Conservation (phyloP, 2,113 vertebrate genomes). For the Steatornis caripensis region DNA sequence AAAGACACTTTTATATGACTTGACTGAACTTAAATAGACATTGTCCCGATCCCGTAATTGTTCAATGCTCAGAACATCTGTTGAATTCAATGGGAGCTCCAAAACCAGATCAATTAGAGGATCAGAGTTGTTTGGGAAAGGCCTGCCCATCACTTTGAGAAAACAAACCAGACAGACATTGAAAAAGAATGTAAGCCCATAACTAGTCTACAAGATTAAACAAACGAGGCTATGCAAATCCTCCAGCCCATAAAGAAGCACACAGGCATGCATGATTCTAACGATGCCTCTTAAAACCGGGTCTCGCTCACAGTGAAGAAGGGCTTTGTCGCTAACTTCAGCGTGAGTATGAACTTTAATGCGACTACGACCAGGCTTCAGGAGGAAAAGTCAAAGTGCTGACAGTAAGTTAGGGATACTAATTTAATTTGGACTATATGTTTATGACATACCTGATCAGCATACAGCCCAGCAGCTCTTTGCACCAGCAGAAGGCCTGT, state of each 20-base stretch:
- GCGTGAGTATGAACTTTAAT: background rate
- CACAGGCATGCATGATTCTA: background rate
- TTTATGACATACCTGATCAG: background rate
- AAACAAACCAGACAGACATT: constrained; percentile 15
- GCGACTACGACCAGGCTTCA: background rate
- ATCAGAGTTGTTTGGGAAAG: constrained; percentile 40
- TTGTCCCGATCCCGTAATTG: constrained; percentile 18
- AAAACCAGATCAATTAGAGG: constrained; percentile 47
- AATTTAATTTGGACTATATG: background rate
- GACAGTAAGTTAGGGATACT: background rate
- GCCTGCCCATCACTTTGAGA: constrained; percentile 13
- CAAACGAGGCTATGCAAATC: background rate
- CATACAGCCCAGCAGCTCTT: background rate
- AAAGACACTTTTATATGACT: background rate
- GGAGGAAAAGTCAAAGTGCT: background rate
- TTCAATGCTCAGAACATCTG: background rate
- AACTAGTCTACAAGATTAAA: constrained; percentile 12
- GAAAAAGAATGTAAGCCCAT: background rate
- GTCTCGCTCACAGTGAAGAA: background rate
- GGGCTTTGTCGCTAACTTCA: background rate
- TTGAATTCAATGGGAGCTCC: constrained; percentile 14
- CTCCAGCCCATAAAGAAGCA: background rate
- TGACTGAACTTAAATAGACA: constrained; percentile 17
- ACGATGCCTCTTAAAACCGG: background rate
- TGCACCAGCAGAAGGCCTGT: background rate